A percentile compares a stretch with the other conserved stretches of the same genome.
These are phyloP conservation scores for Dendrophyllia cribrosa DNA, from an alignment of 64 coral and sea anemone genomes.

Conservation along the genomic window DNA sequence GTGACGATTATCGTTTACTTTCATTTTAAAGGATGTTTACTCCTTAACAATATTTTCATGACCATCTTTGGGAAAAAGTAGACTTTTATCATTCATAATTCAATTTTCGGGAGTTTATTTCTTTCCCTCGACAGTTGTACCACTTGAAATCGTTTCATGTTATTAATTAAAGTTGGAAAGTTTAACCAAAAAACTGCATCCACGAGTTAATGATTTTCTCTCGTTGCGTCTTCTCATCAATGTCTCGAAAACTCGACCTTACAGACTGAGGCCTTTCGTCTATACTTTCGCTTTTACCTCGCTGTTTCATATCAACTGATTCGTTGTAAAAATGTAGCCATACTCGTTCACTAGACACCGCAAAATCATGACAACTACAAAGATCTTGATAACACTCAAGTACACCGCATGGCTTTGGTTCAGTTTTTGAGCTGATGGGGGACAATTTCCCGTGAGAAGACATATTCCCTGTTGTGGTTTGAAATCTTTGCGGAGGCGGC, in stretches of 20 bases:
- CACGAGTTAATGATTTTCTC: constrained; percentile 61
- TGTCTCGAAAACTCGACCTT: neutral
- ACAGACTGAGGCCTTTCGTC: neutral
- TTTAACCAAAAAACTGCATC: constrained; percentile 76
- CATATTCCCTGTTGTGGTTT: neutral
- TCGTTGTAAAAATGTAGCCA: neutral
- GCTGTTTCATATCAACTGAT: neutral
- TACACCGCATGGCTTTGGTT: neutral
- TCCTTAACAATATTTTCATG: too few relatives aligned
- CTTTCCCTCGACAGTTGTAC: too few relatives aligned
- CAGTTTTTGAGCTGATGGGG: neutral
- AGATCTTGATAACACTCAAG: neutral
- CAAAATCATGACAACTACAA: neutral
- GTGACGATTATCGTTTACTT: too few relatives aligned
- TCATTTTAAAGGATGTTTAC: too few relatives aligned
- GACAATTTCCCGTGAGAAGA: neutral
- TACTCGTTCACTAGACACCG: neutral
- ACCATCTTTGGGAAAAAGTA: too few relatives aligned
- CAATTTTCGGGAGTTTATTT: too few relatives aligned
- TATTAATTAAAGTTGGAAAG: neutral
- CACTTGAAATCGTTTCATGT: too few relatives aligned
- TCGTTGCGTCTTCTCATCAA: constrained; percentile 9
- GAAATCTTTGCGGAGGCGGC: constrained; percentile 1
- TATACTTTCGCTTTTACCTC: neutral
- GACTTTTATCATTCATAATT: too few relatives aligned